Base-by-base conservation (phyloP, 2,113 vertebrate genomes). In the Lophura nycthemera region DNA sequence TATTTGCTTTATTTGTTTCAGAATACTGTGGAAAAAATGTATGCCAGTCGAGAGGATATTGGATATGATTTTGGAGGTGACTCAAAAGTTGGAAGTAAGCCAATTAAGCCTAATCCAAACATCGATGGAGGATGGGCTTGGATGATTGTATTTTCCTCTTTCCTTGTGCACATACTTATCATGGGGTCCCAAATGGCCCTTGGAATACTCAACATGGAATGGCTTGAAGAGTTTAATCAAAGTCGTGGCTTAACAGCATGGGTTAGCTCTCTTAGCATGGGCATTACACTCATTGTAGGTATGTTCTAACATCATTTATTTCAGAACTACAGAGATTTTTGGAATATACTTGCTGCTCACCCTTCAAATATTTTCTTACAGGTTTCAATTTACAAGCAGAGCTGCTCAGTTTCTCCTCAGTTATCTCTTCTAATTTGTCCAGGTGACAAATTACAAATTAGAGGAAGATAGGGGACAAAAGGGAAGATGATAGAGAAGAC, bases 121-220 rank as follows among this genome's bases (percentile, higher is more conserved):
- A 93, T 98, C 0, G 98, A 98, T n/a, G 92, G 97, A 19, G 97
- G 98, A 40, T 98, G 98, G 98, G 98, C 97, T 38, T 98, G 98
- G 98, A 97, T 98, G 97, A 96, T 98, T 78, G 98, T 98, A 16
- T 89, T 98, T 20, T 97, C 98, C 16, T 98, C 98, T 18, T 98
- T 98, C 71, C 92, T 98, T 43, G 98, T 98, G 63, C 98, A 98
- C 86, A 96, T 98, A 47, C 97, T 98, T 48, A 89, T 98, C 88
- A 98, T 98, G 98, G 98, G 98, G 86, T 98, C 98, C 32, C 98
- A 98, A 92, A 98, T 98, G 98, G 98, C 98, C 40, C 97, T 98
- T 83, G 98, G 98, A 22, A 92, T 98, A 79, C 98, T 98, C 89
- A 98, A 98, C n/a, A 96, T 98, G 95, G 98, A 98, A 52, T 98